These are phyloP conservation scores for Indicator maculatus DNA, from an alignment of 2,113 vertebrate genomes.

Conservation along the genomic window DNA sequence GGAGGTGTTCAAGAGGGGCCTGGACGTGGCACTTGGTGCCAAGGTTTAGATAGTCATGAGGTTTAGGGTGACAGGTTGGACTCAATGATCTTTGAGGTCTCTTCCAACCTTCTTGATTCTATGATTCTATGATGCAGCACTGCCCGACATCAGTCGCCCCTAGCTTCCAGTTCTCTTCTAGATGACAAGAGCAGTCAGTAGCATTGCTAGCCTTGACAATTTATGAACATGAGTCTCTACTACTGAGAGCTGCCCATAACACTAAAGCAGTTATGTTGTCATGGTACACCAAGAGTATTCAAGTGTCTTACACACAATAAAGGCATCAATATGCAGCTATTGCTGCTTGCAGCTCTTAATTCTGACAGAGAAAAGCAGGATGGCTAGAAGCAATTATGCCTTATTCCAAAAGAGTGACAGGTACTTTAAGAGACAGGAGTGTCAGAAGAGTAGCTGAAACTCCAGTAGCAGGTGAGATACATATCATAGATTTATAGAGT, in stretches of 20 bases:
- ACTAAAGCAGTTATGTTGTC: conserved; percentile 2
- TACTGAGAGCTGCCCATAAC: conserved; percentile 55
- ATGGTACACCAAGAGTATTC: conserved; percentile 52
- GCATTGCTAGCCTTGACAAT: neutral
- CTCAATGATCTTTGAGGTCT: too few species aligned
- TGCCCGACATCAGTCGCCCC: neutral
- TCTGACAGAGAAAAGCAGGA: neutral
- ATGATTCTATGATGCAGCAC: too few species aligned
- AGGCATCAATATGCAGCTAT: conserved; percentile 25
- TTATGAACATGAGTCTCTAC: neutral
- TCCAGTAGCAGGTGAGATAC: neutral
- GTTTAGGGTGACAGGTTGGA: too few species aligned
- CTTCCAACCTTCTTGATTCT: too few species aligned
- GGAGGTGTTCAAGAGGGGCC: too few species aligned
- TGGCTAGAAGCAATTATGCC: neutral
- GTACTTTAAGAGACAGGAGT: neutral
- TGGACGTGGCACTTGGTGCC: too few species aligned
- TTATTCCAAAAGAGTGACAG: neutral
- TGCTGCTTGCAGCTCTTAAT: conserved; percentile 15
- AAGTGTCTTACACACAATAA: conserved; percentile 18
- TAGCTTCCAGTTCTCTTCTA: neutral
- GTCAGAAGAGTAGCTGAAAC: neutral
- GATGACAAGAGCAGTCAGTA: neutral
- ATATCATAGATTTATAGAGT: neutral
- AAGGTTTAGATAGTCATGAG: too few species aligned